These are phyloP conservation scores for Phaonia tiefii DNA, from an alignment of 2,888 invertebrate genomes.

Conservation along the genomic window DNA sequence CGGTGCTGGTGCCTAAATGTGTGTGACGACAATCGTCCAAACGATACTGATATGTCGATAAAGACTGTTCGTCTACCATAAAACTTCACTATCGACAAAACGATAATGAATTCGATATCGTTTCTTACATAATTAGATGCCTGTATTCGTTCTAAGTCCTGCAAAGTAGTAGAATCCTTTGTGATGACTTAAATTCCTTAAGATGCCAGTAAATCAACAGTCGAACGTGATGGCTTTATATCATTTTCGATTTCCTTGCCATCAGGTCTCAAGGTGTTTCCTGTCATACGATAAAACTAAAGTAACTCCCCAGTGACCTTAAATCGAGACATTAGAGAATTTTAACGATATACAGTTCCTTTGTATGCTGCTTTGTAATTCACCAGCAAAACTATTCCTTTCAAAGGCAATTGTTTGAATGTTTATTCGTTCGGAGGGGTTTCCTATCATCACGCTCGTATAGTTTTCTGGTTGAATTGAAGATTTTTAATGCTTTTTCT, in stretches of 20 bases:
- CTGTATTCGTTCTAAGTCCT: no score
- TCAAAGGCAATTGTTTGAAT: constrained; percentile 50
- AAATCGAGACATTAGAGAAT: constrained; percentile 1
- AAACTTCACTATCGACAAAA: no score
- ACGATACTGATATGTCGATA: no score
- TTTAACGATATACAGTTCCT: not conserved
- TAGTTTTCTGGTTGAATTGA: constrained; percentile 44
- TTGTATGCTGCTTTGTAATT: not conserved
- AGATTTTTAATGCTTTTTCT: constrained; percentile 65
- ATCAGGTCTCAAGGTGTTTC: not conserved
- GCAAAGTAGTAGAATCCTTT: no score
- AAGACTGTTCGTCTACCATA: no score
- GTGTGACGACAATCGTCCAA: no score
- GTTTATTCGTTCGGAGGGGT: constrained; percentile 15
- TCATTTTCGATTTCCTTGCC: not conserved
- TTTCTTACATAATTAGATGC: no score
- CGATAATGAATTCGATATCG: no score
- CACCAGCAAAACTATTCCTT: constrained; percentile 34
- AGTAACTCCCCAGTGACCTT: not conserved
- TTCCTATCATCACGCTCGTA: constrained; percentile 24
- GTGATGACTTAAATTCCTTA: no score
- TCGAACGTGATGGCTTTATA: not conserved
- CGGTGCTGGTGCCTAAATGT: no score
- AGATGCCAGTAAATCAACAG: no score
- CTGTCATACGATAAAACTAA: constrained; percentile 6